Percentiles rank a stretch among this genome's conserved stretches.
Evolutionary conservation across 2,888 invertebrate genomes (phyloP).

Genomic region (Megamerina dolium): DNA sequence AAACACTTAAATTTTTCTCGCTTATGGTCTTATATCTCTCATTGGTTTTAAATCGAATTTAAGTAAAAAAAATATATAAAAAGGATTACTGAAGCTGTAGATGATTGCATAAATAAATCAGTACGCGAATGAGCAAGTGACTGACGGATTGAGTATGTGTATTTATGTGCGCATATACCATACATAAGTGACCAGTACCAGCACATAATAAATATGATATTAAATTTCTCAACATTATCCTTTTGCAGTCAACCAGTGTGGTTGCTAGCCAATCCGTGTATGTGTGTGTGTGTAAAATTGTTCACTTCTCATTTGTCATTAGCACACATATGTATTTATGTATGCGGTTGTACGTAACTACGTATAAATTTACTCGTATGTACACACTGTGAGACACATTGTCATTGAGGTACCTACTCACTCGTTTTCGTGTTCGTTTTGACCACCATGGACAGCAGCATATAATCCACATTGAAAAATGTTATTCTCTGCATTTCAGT

Average conservation of each 20-base stretch:
- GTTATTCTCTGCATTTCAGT: conserved; percentile 14
- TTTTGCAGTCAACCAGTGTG: conserved; percentile 10
- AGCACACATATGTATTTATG: conserved; percentile 8
- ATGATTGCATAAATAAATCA: no score
- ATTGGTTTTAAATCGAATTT: conserved; percentile 13
- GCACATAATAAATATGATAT: conserved; percentile 22
- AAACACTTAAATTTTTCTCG: no score
- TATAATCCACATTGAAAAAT: conserved; percentile 22
- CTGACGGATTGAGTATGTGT: no score
- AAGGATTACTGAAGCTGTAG: conserved; percentile 21
- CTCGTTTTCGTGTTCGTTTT: no score
- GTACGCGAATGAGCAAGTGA: no score
- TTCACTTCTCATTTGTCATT: no score
- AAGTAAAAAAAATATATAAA: conserved; percentile 19
- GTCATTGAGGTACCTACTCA: background rate
- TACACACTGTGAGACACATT: background rate
- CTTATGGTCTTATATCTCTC: no score
- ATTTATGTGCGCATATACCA: no score
- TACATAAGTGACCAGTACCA: no score
- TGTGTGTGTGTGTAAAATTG: no score
- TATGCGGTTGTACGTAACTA: conserved; percentile 4
- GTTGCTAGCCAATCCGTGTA: no score
- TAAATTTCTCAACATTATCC: conserved; percentile 19
- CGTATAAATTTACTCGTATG: background rate
- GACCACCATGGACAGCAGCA: background rate